Evolutionary conservation across 2,888 invertebrate genomes (phyloP).

Genomic region (Lottia gigantea): DNA sequence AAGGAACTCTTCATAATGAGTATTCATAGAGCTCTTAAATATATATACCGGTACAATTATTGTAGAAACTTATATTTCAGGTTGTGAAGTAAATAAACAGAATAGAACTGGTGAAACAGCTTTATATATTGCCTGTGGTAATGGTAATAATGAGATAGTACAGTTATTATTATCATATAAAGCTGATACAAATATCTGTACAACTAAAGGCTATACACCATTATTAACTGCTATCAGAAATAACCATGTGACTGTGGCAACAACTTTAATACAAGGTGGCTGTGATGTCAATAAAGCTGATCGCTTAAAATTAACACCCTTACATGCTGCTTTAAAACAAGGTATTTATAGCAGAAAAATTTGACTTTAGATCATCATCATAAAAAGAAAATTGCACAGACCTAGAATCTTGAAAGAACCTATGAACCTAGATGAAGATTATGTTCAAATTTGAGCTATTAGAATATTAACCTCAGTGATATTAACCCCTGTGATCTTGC

Average conservation of each 20-base stretch:
- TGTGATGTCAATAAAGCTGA: constrained; percentile 60
- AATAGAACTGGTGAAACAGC: constrained; percentile 56
- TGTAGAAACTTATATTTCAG: constrained; percentile 34
- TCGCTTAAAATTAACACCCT: constrained; percentile 50
- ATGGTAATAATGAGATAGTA: constrained; percentile 53
- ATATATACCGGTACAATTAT: no score
- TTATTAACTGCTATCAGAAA: constrained; percentile 53
- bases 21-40: no score
- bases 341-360: constrained; percentile 47
- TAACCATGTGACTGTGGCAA: constrained; percentile 47
- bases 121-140: constrained; percentile 49
- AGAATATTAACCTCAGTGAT: no score
- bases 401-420: no score
- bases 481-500: no score
- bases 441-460: no score
- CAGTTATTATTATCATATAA: constrained; percentile 39
- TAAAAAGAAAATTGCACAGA: no score
- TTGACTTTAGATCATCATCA: no score
- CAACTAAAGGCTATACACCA: constrained; percentile 54
- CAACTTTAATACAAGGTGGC: constrained; percentile 44
- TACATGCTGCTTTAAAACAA: constrained; percentile 58
- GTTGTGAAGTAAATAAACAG: constrained; percentile 50
- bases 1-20: no score
- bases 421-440: no score
- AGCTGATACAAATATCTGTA: constrained; percentile 50